Evolutionary conservation across 2,797 vertebrate genomes (phyloP).

Genomic region (Falco novaeseelandiae): DNA sequence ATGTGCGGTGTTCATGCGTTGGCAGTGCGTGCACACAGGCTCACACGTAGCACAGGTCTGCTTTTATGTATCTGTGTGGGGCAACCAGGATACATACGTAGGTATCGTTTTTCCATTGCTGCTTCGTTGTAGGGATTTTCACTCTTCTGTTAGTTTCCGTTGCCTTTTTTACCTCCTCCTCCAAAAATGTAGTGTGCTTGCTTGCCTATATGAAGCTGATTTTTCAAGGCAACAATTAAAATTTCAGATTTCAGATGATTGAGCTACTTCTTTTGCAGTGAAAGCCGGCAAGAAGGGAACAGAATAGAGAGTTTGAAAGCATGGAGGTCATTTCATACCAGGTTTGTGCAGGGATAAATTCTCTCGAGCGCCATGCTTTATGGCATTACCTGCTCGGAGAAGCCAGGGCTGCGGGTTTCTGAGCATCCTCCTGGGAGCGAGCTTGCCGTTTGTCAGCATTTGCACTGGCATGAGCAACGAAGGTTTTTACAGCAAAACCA

Average conservation of each 20-base stretch:
- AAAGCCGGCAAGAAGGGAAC: not conserved
- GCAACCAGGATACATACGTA: accelerated
- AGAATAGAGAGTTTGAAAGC: not conserved
- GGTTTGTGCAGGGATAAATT: constrained; percentile 7
- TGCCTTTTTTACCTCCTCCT: not conserved
- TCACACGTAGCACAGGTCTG: not conserved
- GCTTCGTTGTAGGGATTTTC: not conserved
- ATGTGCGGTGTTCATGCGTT: not conserved
- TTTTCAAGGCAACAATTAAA: not conserved
- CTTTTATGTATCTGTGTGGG: not conserved
- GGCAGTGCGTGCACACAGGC: not conserved
- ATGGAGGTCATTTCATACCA: not conserved
- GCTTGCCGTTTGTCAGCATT: constrained; percentile 53
- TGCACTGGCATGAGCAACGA: constrained; percentile 28
- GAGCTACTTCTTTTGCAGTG: not conserved
- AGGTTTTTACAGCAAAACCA: constrained; percentile 55
- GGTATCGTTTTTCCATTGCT: not conserved
- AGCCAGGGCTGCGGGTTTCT: constrained; percentile 12
- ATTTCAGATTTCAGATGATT: not conserved
- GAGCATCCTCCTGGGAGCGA: constrained; percentile 47
- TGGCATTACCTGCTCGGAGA: constrained; percentile 11
- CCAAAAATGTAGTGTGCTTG: not conserved
- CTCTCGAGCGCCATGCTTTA: constrained; percentile 15
- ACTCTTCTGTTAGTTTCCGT: not conserved
- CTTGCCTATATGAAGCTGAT: not conserved